Evolutionary conservation across 2,888 invertebrate species (phyloP).

Genomic region (Achlya flavicornis): DNA sequence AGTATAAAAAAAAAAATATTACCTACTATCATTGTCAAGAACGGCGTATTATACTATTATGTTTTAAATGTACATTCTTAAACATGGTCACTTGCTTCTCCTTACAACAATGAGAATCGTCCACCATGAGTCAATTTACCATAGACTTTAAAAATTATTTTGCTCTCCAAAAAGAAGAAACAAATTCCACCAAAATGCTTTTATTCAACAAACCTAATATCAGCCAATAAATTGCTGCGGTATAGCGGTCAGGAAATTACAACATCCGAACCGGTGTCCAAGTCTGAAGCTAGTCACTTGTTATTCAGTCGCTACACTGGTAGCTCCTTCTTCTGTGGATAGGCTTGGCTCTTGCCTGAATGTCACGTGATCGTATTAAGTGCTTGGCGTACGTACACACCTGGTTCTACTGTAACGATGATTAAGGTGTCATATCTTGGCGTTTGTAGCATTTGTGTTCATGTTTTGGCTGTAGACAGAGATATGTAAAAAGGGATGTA

Average conservation of each 20-base stretch:
- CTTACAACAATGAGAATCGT: no score
- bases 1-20: no score
- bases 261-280: slow-evolving; percentile 3
- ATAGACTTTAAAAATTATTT: no score
- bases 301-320: slow-evolving; percentile 6
- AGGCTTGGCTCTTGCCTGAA: slow-evolving; percentile 9
- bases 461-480: background rate
- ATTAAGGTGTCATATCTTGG: background rate
- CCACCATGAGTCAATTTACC: no score
- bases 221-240: background rate
- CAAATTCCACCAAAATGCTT: background rate
- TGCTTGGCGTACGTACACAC: slow-evolving; percentile 1
- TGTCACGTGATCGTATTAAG: slow-evolving; percentile 13
- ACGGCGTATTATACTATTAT: no score
- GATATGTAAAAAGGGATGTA: no score
- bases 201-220: background rate
- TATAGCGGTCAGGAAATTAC: background rate
- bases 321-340: slow-evolving; percentile 10
- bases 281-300: background rate
- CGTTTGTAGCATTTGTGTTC: background rate
- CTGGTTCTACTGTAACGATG: background rate
- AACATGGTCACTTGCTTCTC: no score
- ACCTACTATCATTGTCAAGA: no score
- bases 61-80: no score
- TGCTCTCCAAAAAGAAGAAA: no score